Conservation (phyloP, 2,888 invertebrate species). For the Lordiphosa fenestrarum region DNA sequence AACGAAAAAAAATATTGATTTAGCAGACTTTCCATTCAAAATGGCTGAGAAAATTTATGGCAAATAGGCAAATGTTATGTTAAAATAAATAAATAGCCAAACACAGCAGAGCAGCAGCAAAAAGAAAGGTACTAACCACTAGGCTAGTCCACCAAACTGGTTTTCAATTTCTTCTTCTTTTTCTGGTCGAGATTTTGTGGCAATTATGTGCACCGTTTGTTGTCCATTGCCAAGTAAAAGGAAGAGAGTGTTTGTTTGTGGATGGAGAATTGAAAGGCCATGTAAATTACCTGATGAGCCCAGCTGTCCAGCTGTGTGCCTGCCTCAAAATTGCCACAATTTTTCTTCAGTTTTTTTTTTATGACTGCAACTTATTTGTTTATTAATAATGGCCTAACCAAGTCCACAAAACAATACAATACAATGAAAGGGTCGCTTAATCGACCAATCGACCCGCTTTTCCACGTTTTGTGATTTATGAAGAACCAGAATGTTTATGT, state of each 20-base stretch:
- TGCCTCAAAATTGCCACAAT: conserved; percentile 53
- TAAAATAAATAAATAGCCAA: conserved; percentile 40
- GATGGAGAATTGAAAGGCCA: conserved; percentile 71
- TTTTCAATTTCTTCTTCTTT: conserved; percentile 29
- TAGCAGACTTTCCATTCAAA: background rate
- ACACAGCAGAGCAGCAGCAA: conserved; percentile 15
- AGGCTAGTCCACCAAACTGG: conserved; percentile 25
- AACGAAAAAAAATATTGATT: no score
- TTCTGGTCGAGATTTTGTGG: conserved; percentile 62
- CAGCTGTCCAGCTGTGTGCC: conserved; percentile 58
- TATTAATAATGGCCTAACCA: conserved; percentile 60
- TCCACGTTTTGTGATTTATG: conserved; percentile 56
- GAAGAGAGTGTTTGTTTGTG: conserved; percentile 65
- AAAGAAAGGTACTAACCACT: conserved; percentile 49
- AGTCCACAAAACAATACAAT: conserved; percentile 12
- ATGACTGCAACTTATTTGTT: conserved; percentile 54
- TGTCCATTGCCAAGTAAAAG: conserved; percentile 60
- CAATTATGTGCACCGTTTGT: conserved; percentile 65
- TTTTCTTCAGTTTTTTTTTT: conserved; percentile 39
- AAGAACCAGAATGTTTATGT: conserved; percentile 32
- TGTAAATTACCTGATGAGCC: conserved; percentile 69
- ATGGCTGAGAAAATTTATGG: conserved; percentile 28
- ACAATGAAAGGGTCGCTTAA: conserved; percentile 44
- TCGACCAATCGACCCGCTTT: conserved; percentile 58
- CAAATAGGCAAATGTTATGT: conserved; percentile 44